Percentiles rank a stretch among this genome's conserved stretches.
These are phyloP conservation scores for Coremacera marginata DNA, from an alignment of 2,888 invertebrate genomes.

Conservation along the genomic window DNA sequence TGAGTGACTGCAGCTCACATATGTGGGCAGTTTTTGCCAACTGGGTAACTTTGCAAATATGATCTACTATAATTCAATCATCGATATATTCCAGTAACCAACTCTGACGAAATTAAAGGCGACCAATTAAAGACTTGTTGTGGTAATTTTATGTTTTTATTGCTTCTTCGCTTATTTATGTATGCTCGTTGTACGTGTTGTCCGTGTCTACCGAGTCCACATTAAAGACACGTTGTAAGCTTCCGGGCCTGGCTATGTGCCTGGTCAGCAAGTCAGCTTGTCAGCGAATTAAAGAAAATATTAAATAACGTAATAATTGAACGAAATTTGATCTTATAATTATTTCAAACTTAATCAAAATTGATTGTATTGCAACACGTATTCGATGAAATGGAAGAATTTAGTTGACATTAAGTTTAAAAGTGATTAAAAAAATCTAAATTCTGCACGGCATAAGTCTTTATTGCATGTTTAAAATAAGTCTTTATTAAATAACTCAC, in stretches of 20 bases:
- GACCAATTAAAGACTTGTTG: background rate
- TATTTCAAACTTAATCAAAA: slow-evolving; percentile 4
- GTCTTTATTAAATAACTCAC: too few species aligned
- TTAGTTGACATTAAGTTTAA: background rate
- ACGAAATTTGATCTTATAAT: slow-evolving; percentile 3
- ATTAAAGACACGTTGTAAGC: background rate
- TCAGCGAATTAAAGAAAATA: background rate
- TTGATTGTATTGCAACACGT: slow-evolving; percentile 7
- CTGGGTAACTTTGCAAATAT: too few species aligned
- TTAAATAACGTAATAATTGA: slow-evolving; percentile 8
- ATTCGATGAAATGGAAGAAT: background rate
- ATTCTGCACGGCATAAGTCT: too few species aligned
- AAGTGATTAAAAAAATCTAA: too few species aligned
- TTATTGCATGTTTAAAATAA: too few species aligned
- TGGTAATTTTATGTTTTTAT: background rate
- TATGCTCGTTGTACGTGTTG: background rate
- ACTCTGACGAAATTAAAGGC: slow-evolving; percentile 16
- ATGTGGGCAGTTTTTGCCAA: too few species aligned
- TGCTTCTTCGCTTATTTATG: background rate
- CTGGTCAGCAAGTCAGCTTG: slow-evolving; percentile 5
- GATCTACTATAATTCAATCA: too few species aligned
- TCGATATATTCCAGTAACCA: background rate
- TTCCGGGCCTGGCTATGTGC: slow-evolving; percentile 15
- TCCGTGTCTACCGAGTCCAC: background rate
- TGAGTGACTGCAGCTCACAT: too few species aligned